Base-by-base conservation (phyloP, 2,113 vertebrate genomes). In the Coptodon rendalli region DNA sequence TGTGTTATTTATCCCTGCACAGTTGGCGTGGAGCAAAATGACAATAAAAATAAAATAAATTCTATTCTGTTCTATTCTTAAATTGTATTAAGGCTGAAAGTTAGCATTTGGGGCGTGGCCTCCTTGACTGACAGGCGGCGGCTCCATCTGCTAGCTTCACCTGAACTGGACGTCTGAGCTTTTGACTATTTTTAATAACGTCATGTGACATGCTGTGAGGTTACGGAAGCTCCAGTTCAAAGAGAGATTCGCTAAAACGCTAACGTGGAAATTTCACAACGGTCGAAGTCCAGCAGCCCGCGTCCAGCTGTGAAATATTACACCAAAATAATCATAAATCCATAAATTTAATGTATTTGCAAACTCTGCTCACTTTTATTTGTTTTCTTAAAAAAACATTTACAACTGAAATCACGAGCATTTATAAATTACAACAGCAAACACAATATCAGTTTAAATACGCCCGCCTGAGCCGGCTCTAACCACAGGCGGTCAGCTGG, bases 341-440 rank as follows among this genome's bases (percentile, higher is more conserved):
- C 12, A 0, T 9, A 0, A 31, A 50, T 19, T 11, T 1, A 4
- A 31, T 12, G 16, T 78, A 19, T 19, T 29, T 78, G 17, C 80
- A 63, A 50, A 12, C 50, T 87, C 36, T 6, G 12, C 43, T 9
- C 14, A 50, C n/a, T 92, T 94, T 92, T 91, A 91, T 91, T 93
- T 76, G 45, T 93, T 94, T 93, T 94, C 79, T 84, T 90, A 90
- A 92, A 84, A 82, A 89, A 89, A 95, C 95, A 95, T 92, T 95
- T 93, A 95, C 94, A 95, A 94, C 92, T 92, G 34, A 95, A 94
- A 82, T 91, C 89, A 96, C 96, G 93, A 87, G 86, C 92, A 94
- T 4, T 86, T 95, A 96, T 96, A 96, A 96, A 96, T 96, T 95
- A 96, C 93, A 95, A 96, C 94, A 96, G 93, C 93, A 95, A 96